A percentile compares a stretch with the other conserved stretches of the same genome.
These are phyloP conservation scores for Trematocara unimaculatum DNA, from an alignment of 2,113 vertebrate species.

Conservation along the genomic window DNA sequence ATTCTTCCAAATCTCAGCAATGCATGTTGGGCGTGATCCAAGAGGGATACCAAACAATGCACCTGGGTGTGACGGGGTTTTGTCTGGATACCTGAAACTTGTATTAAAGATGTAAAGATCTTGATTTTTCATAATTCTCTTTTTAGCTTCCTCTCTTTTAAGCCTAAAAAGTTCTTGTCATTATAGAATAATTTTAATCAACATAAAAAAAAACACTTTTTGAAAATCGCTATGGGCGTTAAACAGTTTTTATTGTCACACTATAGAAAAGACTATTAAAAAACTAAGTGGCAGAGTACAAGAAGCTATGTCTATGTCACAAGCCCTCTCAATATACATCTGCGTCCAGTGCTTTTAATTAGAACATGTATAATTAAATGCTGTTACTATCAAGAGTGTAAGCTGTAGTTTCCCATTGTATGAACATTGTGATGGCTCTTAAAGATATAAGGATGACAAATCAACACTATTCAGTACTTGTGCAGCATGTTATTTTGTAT, in stretches of 20 bases:
- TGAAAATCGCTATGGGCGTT: background rate
- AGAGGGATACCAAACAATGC: background rate
- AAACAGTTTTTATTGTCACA: background rate
- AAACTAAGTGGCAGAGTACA: background rate
- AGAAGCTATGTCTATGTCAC: background rate
- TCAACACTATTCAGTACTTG: background rate
- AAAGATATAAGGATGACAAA: background rate
- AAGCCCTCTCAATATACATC: background rate
- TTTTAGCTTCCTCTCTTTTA: background rate
- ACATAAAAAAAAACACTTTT: background rate
- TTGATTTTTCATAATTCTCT: background rate
- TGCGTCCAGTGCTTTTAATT: background rate
- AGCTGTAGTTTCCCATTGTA: background rate
- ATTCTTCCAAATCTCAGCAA: background rate
- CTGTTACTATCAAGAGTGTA: background rate
- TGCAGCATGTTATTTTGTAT: background rate
- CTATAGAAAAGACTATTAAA: background rate
- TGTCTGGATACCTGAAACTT: background rate
- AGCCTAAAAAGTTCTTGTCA: background rate
- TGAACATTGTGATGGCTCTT: background rate
- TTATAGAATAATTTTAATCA: background rate
- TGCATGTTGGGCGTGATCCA: background rate
- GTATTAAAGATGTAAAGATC: background rate
- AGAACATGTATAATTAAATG: background rate
- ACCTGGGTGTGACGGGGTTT: background rate